Percentiles rank a stretch among this genome's conserved stretches.
Evolutionary conservation across 2,888 invertebrate species (phyloP).

Genomic region (Agrochola macilenta): DNA sequence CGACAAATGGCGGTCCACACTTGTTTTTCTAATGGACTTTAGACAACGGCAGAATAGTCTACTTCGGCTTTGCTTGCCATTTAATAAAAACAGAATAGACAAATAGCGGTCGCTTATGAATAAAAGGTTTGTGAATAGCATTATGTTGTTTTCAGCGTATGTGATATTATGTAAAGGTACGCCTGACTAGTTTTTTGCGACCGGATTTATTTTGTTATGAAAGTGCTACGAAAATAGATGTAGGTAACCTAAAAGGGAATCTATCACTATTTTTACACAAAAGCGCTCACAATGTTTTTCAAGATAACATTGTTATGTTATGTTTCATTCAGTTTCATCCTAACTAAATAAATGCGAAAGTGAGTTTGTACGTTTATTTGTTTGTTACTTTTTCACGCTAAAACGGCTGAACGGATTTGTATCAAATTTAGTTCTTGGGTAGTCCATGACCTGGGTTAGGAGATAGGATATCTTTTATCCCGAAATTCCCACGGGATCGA

Average conservation of each 20-base stretch:
- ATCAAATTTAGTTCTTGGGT: too few relatives aligned
- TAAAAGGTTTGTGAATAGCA: constrained; percentile 43
- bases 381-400: too few relatives aligned
- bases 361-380: too few relatives aligned
- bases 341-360: too few relatives aligned
- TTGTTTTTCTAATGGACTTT: too few relatives aligned
- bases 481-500: too few relatives aligned
- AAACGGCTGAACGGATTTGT: too few relatives aligned
- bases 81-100: not conserved
- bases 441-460: too few relatives aligned
- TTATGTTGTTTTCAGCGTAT: constrained; percentile 30
- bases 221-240: not conserved
- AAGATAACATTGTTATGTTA: not conserved
- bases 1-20: constrained; percentile 37
- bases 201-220: not conserved
- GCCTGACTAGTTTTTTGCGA: constrained; percentile 10
- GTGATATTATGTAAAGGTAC: constrained; percentile 34
- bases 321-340: not conserved
- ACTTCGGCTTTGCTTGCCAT: too few relatives aligned
- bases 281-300: not conserved
- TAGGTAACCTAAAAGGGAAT: too few relatives aligned
- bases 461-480: too few relatives aligned
- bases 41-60: too few relatives aligned
- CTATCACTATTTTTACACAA: not conserved
- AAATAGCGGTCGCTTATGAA: constrained; percentile 48